Evolutionary conservation across 2,797 vertebrate species (phyloP).

Genomic region (Rhyacichthys aspro): DNA sequence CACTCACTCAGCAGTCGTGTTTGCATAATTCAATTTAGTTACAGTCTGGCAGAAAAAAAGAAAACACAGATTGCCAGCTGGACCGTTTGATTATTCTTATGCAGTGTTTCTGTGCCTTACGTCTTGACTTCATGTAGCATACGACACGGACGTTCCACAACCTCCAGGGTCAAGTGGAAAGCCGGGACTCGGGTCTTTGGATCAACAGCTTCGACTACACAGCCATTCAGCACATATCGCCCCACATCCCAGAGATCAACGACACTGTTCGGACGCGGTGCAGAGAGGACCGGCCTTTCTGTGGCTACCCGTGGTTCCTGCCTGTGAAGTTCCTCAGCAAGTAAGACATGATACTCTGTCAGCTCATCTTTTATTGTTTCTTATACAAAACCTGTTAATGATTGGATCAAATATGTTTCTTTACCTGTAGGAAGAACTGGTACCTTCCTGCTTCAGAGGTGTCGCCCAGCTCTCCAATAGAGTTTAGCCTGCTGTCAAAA

Average conservation of each 20-base stretch:
- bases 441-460: conserved; percentile 90
- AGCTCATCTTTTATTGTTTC: not conserved
- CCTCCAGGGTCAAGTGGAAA: conserved; percentile 85
- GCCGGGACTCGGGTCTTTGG: conserved; percentile 93
- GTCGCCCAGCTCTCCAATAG: conserved; percentile 82
- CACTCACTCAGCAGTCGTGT: not conserved
- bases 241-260: conserved; percentile 90
- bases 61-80: no score
- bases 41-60: no score
- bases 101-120: not conserved
- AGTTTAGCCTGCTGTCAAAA: conserved; percentile 87
- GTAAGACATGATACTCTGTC: conserved; percentile 69
- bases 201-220: conserved; percentile 96
- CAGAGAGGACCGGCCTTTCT: conserved; percentile 85
- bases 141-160: conserved; percentile 87
- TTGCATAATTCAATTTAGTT: no score
- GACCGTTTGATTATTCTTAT: no score
- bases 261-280: conserved; percentile 86
- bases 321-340: conserved; percentile 93
- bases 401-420: conserved; percentile 7
- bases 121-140: conserved; percentile 77
- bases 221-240: conserved; percentile 89
- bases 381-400: not conserved
- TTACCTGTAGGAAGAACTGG: conserved; percentile 90
- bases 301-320: conserved; percentile 95